These are phyloP conservation scores for Rhyacophila brunnea DNA, from an alignment of 1,140 invertebrate species.

Conservation along the genomic window DNA sequence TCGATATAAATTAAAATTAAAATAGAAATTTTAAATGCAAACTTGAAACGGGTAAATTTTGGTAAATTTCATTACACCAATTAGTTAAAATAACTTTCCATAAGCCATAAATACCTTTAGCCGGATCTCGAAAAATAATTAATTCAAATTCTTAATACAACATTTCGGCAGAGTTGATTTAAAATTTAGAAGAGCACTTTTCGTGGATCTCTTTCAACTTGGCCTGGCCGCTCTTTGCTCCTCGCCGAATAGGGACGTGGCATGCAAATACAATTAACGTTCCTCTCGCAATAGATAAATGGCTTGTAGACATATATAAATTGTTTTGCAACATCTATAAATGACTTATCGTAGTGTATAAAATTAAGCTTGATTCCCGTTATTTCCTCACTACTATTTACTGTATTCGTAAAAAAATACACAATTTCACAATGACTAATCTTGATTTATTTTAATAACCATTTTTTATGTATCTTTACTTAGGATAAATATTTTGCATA, in stretches of 20 bases:
- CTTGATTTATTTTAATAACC: no score
- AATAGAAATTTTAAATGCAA: no score
- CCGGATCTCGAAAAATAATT: not conserved
- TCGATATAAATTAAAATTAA: no score
- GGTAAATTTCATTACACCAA: no score
- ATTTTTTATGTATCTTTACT: no score
- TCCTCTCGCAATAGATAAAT: slow-evolving; percentile 4
- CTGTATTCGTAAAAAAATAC: no score
- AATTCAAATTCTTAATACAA: not conserved
- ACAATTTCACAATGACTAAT: no score
- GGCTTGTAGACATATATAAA: slow-evolving; percentile 6
- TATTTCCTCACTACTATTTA: no score
- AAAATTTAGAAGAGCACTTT: not conserved
- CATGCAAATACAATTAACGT: slow-evolving; percentile 9
- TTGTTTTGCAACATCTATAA: not conserved
- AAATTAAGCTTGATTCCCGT: not conserved
- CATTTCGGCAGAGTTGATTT: not conserved
- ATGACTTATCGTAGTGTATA: not conserved
- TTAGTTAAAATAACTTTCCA: no score
- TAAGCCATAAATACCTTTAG: not conserved
- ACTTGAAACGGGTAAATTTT: no score
- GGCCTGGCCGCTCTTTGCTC: not conserved
- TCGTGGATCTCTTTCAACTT: not conserved
- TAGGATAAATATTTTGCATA: no score
- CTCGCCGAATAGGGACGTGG: not conserved